A percentile compares a stretch with the other conserved stretches of the same genome.
Conservation (phyloP, 2,888 invertebrate genomes). For the Drosophila monieri region DNA sequence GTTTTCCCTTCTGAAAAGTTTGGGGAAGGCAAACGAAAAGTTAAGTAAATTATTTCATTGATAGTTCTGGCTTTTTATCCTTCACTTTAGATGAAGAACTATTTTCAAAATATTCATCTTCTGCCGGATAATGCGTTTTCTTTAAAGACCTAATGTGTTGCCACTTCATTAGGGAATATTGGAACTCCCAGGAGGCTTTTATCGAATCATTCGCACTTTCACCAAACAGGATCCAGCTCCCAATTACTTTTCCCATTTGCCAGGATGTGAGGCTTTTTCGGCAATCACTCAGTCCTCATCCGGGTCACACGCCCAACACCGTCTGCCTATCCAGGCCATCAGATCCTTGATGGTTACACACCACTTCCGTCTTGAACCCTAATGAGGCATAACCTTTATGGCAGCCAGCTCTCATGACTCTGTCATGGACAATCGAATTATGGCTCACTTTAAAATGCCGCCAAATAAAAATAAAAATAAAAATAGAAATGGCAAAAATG, state of each 20-base stretch:
- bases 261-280: slow-evolving; percentile 4
- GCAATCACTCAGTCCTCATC: slow-evolving; percentile 32
- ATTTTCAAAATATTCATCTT: slow-evolving; percentile 1
- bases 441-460: slow-evolving; percentile 26
- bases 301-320: background rate
- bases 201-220: slow-evolving; percentile 29
- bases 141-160: slow-evolving; percentile 17
- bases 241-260: slow-evolving; percentile 18
- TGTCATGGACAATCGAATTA: slow-evolving; percentile 40
- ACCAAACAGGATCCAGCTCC: slow-evolving; percentile 8
- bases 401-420: slow-evolving; percentile 3
- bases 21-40: slow-evolving; percentile 4
- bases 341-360: background rate
- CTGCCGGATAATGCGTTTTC: background rate
- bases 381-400: slow-evolving; percentile 38
- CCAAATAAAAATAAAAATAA: slow-evolving; percentile 9
- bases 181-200: background rate
- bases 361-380: slow-evolving; percentile 6
- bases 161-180: slow-evolving; percentile 31
- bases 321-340: background rate
- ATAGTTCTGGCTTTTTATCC: background rate
- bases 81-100: background rate
- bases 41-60: slow-evolving; percentile 11
- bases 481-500: slow-evolving; percentile 7
- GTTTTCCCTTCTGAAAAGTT: slow-evolving; percentile 21